These are phyloP conservation scores for Platysteira castanea DNA, from an alignment of 2,113 vertebrate species.

Conservation along the genomic window DNA sequence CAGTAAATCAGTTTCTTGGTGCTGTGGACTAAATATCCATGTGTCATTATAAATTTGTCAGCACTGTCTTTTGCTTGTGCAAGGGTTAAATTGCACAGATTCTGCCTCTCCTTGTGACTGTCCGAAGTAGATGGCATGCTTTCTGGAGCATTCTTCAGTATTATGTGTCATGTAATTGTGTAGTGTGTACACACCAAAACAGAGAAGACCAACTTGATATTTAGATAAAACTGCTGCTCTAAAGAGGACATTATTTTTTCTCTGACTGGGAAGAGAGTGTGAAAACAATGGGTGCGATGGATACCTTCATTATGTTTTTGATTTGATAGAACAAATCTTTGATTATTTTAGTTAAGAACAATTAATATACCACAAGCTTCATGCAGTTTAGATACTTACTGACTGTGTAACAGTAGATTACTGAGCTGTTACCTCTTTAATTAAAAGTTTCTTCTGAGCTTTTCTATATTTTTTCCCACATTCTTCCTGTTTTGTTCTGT, in stretches of 20 bases:
- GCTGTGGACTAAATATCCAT: neutral
- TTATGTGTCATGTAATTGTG: neutral
- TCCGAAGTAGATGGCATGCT: neutral
- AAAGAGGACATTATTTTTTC: neutral
- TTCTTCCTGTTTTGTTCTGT: neutral
- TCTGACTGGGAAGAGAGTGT: neutral
- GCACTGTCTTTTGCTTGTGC: neutral
- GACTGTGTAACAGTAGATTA: neutral
- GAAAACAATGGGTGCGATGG: neutral
- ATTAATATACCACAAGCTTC: neutral
- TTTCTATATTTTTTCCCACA: neutral
- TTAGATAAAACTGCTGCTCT: neutral
- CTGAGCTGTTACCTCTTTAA: neutral
- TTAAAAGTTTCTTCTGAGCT: neutral
- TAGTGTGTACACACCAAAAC: neutral
- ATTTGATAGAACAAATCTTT: neutral
- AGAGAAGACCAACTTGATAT: neutral
- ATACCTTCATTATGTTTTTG: neutral
- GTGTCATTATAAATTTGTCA: neutral
- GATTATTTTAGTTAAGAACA: neutral
- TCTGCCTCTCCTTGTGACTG: neutral
- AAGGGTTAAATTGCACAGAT: neutral
- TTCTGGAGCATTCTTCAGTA: neutral
- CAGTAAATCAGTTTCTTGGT: neutral
- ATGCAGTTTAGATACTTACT: neutral